These are phyloP conservation scores for Lophius piscatorius DNA, from an alignment of 2,113 vertebrate species.

Conservation along the genomic window DNA sequence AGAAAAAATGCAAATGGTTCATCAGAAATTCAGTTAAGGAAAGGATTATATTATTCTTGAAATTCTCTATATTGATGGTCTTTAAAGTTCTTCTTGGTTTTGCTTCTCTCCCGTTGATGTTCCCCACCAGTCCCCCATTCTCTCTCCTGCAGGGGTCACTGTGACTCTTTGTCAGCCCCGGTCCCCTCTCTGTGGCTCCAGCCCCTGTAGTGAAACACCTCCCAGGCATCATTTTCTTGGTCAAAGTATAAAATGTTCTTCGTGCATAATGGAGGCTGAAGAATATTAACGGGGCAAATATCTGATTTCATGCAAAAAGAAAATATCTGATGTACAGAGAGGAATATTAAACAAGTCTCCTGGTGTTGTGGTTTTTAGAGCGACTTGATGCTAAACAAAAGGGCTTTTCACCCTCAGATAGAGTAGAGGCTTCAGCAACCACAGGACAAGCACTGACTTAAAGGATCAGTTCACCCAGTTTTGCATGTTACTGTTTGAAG, in stretches of 20 bases:
- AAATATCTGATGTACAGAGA: conserved; percentile 74
- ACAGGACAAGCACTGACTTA: not conserved
- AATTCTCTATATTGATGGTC: too few relatives aligned
- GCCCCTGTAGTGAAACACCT: conserved; percentile 56
- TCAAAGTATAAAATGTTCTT: conserved; percentile 76
- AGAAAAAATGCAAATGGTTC: too few relatives aligned
- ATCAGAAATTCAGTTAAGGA: too few relatives aligned
- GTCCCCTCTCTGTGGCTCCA: not conserved
- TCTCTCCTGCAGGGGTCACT: conserved; percentile 74
- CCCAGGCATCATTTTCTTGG: conserved; percentile 78
- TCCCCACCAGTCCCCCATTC: not conserved
- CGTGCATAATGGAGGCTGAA: conserved; percentile 71
- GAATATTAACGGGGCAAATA: conserved; percentile 78
- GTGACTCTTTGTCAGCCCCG: conserved; percentile 61
- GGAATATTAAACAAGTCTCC: conserved; percentile 73
- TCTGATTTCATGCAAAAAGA: conserved; percentile 74
- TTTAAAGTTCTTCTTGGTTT: not conserved
- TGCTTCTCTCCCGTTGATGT: not conserved
- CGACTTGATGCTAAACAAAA: conserved; percentile 52
- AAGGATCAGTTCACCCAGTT: conserved; percentile 10
- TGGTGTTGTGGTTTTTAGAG: conserved; percentile 54
- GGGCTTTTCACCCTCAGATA: conserved; percentile 13
- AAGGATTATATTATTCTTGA: too few relatives aligned
- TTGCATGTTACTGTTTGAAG: too few relatives aligned
- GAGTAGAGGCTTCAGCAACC: not conserved